Evolutionary conservation across 2,113 vertebrate genomes (phyloP).

Genomic region (Tragelaphus buxtoni): DNA sequence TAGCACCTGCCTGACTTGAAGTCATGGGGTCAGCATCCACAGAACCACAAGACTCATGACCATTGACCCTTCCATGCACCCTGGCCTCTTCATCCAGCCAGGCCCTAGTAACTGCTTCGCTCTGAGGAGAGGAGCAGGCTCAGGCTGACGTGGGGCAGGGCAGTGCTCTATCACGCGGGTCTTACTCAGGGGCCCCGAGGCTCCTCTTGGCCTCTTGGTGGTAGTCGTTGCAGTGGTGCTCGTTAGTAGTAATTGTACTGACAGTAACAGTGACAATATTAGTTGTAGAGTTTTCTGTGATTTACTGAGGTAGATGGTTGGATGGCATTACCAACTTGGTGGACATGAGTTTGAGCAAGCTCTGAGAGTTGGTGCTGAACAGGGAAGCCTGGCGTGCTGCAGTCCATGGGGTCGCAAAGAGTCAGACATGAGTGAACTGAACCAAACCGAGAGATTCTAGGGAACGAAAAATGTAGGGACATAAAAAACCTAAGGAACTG

Average conservation of each 20-base stretch:
- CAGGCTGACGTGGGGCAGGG: neutral
- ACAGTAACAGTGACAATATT: too few species aligned
- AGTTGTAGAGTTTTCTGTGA: neutral
- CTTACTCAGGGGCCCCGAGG: neutral
- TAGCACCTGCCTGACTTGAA: neutral
- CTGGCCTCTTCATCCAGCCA: neutral
- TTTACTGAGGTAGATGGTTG: neutral
- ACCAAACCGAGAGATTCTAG: neutral
- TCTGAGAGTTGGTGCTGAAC: neutral
- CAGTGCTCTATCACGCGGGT: neutral
- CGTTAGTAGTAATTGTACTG: rapidly evolving
- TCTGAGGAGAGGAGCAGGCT: neutral
- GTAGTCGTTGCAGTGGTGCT: rapidly evolving
- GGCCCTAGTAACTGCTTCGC: neutral
- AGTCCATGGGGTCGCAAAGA: neutral
- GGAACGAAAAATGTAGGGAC: neutral
- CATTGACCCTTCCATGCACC: neutral
- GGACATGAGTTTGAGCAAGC: neutral
- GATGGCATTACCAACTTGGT: neutral
- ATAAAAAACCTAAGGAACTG: neutral
- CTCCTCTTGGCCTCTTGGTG: neutral
- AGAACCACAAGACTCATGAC: neutral
- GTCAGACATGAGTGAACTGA: neutral
- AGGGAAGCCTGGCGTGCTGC: neutral
- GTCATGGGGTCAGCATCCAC: neutral